Conservation (phyloP, 2,113 vertebrate species). For the Dipodomys merriami region DNA sequence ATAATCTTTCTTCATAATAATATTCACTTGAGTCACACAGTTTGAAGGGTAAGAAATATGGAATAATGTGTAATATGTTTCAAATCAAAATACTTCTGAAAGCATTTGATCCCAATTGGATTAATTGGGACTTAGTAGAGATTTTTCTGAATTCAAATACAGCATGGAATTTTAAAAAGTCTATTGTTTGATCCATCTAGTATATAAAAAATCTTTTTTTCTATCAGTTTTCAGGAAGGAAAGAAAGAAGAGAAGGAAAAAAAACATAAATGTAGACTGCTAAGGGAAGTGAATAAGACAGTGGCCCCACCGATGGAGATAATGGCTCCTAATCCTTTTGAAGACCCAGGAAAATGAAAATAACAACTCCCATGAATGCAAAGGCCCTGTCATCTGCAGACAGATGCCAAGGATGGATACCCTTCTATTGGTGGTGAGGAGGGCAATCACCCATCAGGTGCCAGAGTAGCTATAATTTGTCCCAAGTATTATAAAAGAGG, state of each 20-base stretch:
- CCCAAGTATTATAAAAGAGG: too few relatives aligned
- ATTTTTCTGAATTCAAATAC: conserved; percentile 47
- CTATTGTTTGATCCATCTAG: not conserved
- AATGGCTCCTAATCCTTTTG: too few relatives aligned
- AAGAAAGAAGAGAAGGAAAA: not conserved
- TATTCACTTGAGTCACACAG: conserved; percentile 64
- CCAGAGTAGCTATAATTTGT: too few relatives aligned
- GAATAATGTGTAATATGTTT: conserved; percentile 18
- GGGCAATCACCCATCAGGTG: too few relatives aligned
- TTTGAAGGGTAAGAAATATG: conserved; percentile 10
- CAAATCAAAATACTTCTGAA: conserved; percentile 45
- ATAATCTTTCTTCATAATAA: conserved; percentile 47
- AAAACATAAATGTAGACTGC: not conserved
- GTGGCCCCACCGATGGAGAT: too few relatives aligned
- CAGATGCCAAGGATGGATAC: too few relatives aligned
- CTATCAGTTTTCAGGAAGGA: not conserved
- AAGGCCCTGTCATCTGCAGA: too few relatives aligned
- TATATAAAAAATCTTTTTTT: not conserved
- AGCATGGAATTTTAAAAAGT: conserved; percentile 41
- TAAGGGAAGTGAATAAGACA: too few relatives aligned
- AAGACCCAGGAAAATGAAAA: too few relatives aligned
- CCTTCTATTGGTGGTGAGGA: too few relatives aligned
- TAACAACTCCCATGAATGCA: too few relatives aligned
- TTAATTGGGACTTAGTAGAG: conserved; percentile 54
- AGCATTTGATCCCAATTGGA: conserved; percentile 49